phyloP scores from a whole-genome alignment of 2,888 invertebrate species.

The Hetaerina titia region DNA sequence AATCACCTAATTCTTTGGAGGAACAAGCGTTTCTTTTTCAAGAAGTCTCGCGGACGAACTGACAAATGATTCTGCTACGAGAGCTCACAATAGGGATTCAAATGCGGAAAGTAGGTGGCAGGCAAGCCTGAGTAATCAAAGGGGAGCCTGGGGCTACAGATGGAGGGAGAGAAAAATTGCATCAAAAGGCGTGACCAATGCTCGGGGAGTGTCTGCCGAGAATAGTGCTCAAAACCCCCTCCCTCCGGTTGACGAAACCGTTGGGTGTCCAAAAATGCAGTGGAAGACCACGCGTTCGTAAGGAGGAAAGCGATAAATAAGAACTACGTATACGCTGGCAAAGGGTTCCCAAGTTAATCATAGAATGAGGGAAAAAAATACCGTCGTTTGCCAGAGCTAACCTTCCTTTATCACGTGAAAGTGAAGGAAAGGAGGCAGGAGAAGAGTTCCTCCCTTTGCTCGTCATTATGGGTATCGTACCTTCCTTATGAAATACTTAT shows the following conservation, averaged over 20 bases:
- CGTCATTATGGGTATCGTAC: too few species aligned
- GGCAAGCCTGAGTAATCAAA: neutral
- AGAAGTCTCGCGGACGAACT: neutral
- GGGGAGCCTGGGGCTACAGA: neutral
- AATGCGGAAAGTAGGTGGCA: neutral
- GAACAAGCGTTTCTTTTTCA: too few species aligned
- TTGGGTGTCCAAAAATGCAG: neutral
- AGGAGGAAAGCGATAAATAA: neutral
- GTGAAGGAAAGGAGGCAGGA: neutral
- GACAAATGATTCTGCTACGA: neutral
- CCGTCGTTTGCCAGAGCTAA: neutral
- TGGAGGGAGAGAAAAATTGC: neutral
- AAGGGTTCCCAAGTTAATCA: neutral
- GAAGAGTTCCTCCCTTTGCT: neutral
- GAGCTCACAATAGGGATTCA: neutral
- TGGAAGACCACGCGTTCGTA: neutral
- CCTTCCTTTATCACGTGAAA: neutral
- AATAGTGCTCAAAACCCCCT: neutral
- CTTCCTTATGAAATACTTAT: too few species aligned
- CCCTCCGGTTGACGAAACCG: neutral
- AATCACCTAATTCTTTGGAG: too few species aligned
- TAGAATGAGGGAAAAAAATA: neutral
- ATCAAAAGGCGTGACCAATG: neutral
- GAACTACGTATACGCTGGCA: neutral
- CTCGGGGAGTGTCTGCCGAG: neutral